Evolutionary conservation across 2,888 invertebrate species (phyloP).

Genomic region (Dyspetes luteomarginatus): DNA sequence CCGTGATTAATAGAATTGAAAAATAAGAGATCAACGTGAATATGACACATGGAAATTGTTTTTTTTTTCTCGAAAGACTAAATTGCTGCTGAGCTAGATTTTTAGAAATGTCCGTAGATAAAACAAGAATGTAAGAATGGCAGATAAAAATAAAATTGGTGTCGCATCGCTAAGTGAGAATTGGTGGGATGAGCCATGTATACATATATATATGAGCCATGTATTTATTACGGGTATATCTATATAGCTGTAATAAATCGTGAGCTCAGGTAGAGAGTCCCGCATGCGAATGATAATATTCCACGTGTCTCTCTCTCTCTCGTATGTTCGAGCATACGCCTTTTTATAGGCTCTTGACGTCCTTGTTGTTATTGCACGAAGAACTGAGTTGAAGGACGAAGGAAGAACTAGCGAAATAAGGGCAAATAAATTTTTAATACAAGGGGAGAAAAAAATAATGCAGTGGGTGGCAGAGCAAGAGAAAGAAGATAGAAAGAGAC

Average conservation of each 20-base stretch:
- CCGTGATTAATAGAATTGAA: too few species aligned
- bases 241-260: constrained; percentile 71
- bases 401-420: constrained; percentile 2
- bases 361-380: constrained; percentile 43
- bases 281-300: constrained; percentile 70
- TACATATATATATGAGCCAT: too few species aligned
- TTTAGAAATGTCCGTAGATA: too few species aligned
- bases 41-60: too few species aligned
- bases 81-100: too few species aligned
- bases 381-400: background rate
- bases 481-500: constrained; percentile 39
- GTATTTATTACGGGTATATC: constrained; percentile 44
- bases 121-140: too few species aligned
- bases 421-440: constrained; percentile 1
- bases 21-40: too few species aligned
- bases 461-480: background rate
- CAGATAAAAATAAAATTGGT: too few species aligned
- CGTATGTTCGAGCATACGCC: constrained; percentile 25
- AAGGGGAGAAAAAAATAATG: background rate
- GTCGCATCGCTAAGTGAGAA: too few species aligned
- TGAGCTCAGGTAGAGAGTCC: constrained; percentile 68
- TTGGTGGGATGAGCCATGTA: too few species aligned
- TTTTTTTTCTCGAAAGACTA: too few species aligned
- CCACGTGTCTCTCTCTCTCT: constrained; percentile 52
- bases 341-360: constrained; percentile 20